Evolutionary conservation across 2,113 vertebrate species (phyloP), one percentile per base, ranked within the genome.

Genomic region (Nibea albiflora): DNA sequence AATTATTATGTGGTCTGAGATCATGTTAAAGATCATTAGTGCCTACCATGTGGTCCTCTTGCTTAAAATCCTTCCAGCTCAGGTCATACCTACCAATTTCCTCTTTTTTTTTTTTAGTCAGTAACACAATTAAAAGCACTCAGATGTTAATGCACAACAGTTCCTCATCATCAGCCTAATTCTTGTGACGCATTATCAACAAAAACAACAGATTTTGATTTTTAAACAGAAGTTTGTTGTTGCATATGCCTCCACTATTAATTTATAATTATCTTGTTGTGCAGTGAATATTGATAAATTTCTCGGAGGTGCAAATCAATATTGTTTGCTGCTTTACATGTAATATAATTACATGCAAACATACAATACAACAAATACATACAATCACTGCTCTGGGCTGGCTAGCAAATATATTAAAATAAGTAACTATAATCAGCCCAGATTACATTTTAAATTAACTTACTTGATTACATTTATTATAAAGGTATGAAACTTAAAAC

Each of bases 61-160:
- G 22, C 17, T 46, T 60, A 52, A 62, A 83, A 82, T 71, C 20
- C 22, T 73, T 69, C 75, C 1, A 52, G 28, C 68, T 66, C 47
- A 73, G 44, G 24, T 73, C 58, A 80, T 63, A 56, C 28, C 54
- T 39, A 39, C 35, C 7, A 56, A 15, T 82, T 71, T 57, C 7
- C 17, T 35, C n/a, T n/a, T n/a, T 70, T 81, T 54, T 85, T 39
- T 39, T 39, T 63, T 19, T 5, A 65, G 10, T 50, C 22, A 72
- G 58, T 68, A n/a, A 53, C 42, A 73, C 11, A 76, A n/a, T 24
- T n/a, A 70, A 28, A 50, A 84, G 5, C n/a, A 44, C 46, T 47
- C 16, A 73, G 16, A 60, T 39, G 61, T 44, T 54, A 60, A 50
- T 49, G 44, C 31, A 22, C 63, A 42, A 54, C 47, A 53, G 56